Evolutionary conservation across 2,888 invertebrate species (phyloP), one percentile per base, ranked within the genome.

Genomic region (Petrolisthes cinctipes): DNA sequence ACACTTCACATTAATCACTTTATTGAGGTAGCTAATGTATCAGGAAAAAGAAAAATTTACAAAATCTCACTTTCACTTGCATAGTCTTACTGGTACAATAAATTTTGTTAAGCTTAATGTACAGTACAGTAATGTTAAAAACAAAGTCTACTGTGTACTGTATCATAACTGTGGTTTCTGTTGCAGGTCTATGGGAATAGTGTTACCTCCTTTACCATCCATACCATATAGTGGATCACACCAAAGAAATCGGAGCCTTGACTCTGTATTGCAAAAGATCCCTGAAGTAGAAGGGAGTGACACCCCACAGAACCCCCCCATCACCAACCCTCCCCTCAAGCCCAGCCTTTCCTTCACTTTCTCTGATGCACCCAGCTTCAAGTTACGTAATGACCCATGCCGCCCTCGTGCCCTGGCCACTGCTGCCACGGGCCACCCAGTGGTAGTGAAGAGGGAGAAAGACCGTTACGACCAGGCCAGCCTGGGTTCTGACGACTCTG

Each of bases 181-280:
- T 83, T 84, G 7, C 92, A 95, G 95, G 93, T 95, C 95, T 91
- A 95, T 95, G 95, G 95, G 95, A 89, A 95, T 95, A 91, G 93
- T 95, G 81, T 92, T 95, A 91, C 95, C 95, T 61, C 95, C 95
- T 6, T 83, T 90, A 53, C 91, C 89, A 83, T 87, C 88, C 17
- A 83, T 86, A 14, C 85, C 86, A 7, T 88, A 85, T 82, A 86
- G 86, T 82, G 95, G 95, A n/a, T 88, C 91, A 92, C 96, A 97
- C 93, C 97, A 97, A 93, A 95, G 97, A 92, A 97, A 97, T 94
- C 95, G 97, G 91, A 97, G 97, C 92, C 94, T 97, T 93, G 97
- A 97, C 93, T 97, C 97, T 88, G 97, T 97, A 89, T 94, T 97
- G 91, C 97, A 97, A 93, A 94, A 96, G 93, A 97, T 97, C 92